phyloP scores from a whole-genome alignment of 2,113 vertebrate species.

The Coptodon rendalli region DNA sequence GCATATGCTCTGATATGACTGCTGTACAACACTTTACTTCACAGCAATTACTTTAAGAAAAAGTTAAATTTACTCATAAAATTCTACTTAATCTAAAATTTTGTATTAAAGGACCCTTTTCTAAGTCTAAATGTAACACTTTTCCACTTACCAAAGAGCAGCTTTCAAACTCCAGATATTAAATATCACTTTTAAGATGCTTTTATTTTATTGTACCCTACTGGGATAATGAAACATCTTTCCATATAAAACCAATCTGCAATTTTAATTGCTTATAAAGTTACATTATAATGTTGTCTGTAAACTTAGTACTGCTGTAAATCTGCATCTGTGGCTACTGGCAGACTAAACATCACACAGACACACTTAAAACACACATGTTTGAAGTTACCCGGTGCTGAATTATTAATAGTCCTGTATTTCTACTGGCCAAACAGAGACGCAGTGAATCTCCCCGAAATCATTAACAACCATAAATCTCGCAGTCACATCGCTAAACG shows the following conservation, averaged over 20 bases:
- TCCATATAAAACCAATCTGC: neutral
- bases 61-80: neutral
- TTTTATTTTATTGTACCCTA: constrained; percentile 1
- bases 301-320: neutral
- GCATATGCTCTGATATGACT: neutral
- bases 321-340: constrained; percentile 16
- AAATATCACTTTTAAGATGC: neutral
- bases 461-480: constrained; percentile 36
- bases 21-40: neutral
- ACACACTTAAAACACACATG: neutral
- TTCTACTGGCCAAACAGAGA: constrained; percentile 26
- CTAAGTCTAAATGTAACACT: neutral
- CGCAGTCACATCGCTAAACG: neutral
- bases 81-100: neutral
- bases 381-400: constrained; percentile 32
- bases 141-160: neutral
- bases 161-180: neutral
- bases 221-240: neutral
- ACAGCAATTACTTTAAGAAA: neutral
- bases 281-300: neutral
- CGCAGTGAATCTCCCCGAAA: constrained; percentile 14
- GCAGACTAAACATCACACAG: constrained; percentile 1
- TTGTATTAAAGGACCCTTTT: neutral
- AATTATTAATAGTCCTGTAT: constrained; percentile 41
- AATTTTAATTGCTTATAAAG: constrained; percentile 9